Evolutionary conservation across 2,797 vertebrate species (phyloP).

Genomic region (Philypnodon macrostomus): DNA sequence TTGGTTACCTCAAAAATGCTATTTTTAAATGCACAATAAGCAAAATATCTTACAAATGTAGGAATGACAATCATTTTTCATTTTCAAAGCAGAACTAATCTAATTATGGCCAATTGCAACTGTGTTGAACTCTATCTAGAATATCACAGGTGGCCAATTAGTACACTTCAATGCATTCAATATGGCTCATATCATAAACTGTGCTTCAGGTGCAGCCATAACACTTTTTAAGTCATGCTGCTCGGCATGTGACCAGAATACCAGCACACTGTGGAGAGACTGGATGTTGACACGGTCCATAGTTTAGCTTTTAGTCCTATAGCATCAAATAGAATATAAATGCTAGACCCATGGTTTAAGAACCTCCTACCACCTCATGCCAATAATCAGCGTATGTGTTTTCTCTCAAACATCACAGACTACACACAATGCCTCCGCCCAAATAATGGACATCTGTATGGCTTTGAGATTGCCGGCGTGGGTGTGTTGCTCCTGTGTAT

Average conservation of each 20-base stretch:
- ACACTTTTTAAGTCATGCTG: too few species aligned
- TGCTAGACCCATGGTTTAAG: not conserved
- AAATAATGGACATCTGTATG: constrained; percentile 25
- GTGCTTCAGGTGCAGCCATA: not conserved
- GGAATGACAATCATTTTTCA: too few species aligned
- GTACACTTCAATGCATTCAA: not conserved
- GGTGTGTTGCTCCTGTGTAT: constrained; percentile 29
- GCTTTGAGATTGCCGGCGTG: constrained; percentile 31
- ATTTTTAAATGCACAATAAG: too few species aligned
- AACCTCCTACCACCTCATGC: not conserved
- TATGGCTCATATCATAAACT: not conserved
- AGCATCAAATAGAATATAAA: not conserved
- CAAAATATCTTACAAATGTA: constrained; percentile 4
- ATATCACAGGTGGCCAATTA: not conserved
- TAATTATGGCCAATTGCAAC: not conserved
- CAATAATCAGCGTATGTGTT: not conserved
- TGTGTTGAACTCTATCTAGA: not conserved
- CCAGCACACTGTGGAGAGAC: not conserved
- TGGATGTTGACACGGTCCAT: too few species aligned
- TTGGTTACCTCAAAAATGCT: too few species aligned
- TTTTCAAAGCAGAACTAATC: not conserved
- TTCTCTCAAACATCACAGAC: constrained; percentile 10
- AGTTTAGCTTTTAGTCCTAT: not conserved
- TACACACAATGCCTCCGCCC: constrained; percentile 3
- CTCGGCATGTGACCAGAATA: too few species aligned